Evolutionary conservation across 2,888 invertebrate species (phyloP).

Genomic region (Cynaeus angustus): DNA sequence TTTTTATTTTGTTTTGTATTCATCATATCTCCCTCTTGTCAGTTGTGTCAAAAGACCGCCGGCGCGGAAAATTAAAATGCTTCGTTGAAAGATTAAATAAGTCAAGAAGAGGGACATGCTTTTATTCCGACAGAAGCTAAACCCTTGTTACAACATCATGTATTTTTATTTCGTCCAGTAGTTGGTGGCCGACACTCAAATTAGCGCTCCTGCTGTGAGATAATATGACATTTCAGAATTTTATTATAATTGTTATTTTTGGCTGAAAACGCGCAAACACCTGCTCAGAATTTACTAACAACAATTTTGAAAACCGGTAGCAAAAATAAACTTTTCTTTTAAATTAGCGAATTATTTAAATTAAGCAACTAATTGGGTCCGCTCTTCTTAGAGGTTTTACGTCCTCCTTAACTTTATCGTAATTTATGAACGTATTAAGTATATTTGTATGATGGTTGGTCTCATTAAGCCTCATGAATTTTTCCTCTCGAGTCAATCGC

Average conservation of each 20-base stretch:
- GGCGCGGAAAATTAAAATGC: slow-evolving; percentile 68
- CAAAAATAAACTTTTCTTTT: slow-evolving; percentile 53
- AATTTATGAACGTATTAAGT: slow-evolving; percentile 54
- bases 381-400: slow-evolving; percentile 46
- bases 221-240: slow-evolving; percentile 11
- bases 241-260: slow-evolving; percentile 16
- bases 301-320: slow-evolving; percentile 58
- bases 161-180: slow-evolving; percentile 24
- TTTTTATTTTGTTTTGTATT: slow-evolving; percentile 50
- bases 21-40: slow-evolving; percentile 49
- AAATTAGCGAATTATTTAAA: slow-evolving; percentile 61
- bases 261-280: slow-evolving; percentile 14
- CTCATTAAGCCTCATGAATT: slow-evolving; percentile 51
- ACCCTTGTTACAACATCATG: slow-evolving; percentile 26
- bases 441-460: slow-evolving; percentile 51
- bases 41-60: slow-evolving; percentile 55
- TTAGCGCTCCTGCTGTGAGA: slow-evolving; percentile 19
- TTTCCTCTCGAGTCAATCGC: slow-evolving; percentile 43
- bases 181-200: slow-evolving; percentile 14
- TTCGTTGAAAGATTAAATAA: slow-evolving; percentile 68
- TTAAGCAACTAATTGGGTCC: slow-evolving; percentile 56
- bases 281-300: slow-evolving; percentile 41
- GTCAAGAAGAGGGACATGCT: slow-evolving; percentile 61
- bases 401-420: slow-evolving; percentile 52
- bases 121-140: slow-evolving; percentile 37